These are phyloP conservation scores for Cetonia aurata DNA, from an alignment of 2,888 invertebrate species.

Conservation along the genomic window DNA sequence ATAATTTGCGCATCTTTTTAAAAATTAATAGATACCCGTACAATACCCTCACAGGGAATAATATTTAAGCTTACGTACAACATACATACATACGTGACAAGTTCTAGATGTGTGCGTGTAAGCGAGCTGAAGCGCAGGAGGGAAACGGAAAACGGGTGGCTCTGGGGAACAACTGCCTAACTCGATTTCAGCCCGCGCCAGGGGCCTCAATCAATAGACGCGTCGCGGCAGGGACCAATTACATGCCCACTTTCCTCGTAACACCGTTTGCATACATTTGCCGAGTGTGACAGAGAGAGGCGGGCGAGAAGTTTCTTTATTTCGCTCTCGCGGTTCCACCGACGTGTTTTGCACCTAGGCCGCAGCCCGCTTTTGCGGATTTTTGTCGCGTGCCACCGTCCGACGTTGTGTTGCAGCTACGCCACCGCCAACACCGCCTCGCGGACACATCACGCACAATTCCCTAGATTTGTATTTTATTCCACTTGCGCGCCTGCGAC, in stretches of 20 bases:
- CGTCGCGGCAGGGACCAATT: slow-evolving; percentile 68
- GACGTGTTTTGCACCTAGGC: slow-evolving; percentile 39
- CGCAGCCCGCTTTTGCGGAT: slow-evolving; percentile 40
- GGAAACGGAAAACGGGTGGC: slow-evolving; percentile 43
- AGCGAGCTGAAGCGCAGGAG: slow-evolving; percentile 38
- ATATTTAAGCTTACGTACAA: neutral
- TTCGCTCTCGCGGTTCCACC: slow-evolving; percentile 34
- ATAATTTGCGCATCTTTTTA: no score
- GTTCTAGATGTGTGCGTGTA: slow-evolving; percentile 18
- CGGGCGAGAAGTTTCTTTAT: slow-evolving; percentile 44
- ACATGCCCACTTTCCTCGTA: slow-evolving; percentile 69
- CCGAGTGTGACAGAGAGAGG: slow-evolving; percentile 49
- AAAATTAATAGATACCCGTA: no score
- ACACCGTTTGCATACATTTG: slow-evolving; percentile 69
- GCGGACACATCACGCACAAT: no score
- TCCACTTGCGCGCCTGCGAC: no score
- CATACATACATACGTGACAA: neutral
- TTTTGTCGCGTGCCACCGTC: slow-evolving; percentile 45
- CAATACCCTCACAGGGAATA: neutral
- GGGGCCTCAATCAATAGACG: slow-evolving; percentile 68
- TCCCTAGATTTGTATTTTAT: no score
- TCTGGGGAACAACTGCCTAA: slow-evolving; percentile 64
- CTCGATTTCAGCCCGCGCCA: slow-evolving; percentile 65
- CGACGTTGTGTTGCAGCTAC: slow-evolving; percentile 48
- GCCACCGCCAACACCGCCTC: neutral